phyloP scores from a whole-genome alignment of 2,797 vertebrate species.

The Rallus crepitans region DNA sequence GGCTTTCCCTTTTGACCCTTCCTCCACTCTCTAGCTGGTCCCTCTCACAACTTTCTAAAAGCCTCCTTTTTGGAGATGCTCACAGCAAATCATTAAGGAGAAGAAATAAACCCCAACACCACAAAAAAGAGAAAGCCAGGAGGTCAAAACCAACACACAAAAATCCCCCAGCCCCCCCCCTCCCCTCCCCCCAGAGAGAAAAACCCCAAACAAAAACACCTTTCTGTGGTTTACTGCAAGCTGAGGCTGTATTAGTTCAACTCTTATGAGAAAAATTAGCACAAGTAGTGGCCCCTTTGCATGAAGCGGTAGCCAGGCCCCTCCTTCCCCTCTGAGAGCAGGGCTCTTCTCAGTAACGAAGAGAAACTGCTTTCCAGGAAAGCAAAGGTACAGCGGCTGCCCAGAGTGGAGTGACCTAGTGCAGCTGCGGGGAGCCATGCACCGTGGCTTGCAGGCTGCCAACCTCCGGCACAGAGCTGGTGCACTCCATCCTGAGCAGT shows the following conservation, averaged over 20 bases:
- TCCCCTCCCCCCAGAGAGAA: background rate
- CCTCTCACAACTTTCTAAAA: background rate
- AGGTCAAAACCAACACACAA: background rate
- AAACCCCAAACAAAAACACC: background rate
- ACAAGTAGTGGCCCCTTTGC: background rate
- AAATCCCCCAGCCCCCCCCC: background rate
- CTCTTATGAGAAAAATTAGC: slow-evolving; percentile 18
- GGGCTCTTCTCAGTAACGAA: slow-evolving; percentile 42
- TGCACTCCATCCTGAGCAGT: rapidly evolving
- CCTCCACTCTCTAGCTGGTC: background rate
- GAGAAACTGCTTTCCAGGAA: slow-evolving; percentile 70
- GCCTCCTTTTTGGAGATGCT: background rate
- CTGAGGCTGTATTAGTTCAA: background rate
- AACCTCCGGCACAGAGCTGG: background rate
- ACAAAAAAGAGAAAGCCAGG: background rate
- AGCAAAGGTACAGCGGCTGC: background rate
- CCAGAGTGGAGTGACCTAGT: background rate
- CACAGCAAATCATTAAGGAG: background rate
- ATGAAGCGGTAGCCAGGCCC: background rate
- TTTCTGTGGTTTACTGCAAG: background rate
- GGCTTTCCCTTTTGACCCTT: background rate
- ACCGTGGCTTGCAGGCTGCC: background rate
- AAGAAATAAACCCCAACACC: background rate
- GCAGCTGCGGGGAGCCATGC: background rate
- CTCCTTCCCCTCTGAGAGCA: background rate